phyloP scores from a whole-genome alignment of 2,888 invertebrate species.

The Megamerina dolium region DNA sequence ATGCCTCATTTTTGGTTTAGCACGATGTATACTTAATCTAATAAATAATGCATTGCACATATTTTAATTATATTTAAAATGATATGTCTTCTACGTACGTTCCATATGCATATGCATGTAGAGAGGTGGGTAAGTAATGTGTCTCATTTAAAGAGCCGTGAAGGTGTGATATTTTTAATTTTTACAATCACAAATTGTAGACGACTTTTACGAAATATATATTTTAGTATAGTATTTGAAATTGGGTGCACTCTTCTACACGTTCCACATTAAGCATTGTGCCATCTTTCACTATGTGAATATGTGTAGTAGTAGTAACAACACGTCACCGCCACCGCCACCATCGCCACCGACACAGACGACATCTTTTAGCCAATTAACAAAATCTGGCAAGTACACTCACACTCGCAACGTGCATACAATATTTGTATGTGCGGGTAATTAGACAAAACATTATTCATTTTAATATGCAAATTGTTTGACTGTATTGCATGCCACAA shows the following conservation, averaged over 20 bases:
- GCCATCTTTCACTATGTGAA: too few species aligned
- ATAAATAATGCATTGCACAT: too few species aligned
- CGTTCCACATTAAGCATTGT: too few species aligned
- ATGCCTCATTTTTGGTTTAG: too few species aligned
- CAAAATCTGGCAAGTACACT: constrained; percentile 2
- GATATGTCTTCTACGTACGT: too few species aligned
- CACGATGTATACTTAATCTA: too few species aligned
- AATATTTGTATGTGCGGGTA: constrained; percentile 6
- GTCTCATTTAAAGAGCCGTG: not conserved
- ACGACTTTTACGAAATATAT: not conserved
- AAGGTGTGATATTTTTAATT: constrained; percentile 2
- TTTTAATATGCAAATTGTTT: constrained; percentile 23
- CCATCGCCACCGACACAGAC: not conserved
- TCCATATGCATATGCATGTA: too few species aligned
- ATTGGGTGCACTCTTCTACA: too few species aligned
- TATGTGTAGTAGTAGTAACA: not conserved
- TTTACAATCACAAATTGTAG: not conserved
- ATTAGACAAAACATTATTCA: constrained; percentile 26
- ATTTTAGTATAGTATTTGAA: too few species aligned
- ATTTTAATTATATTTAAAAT: too few species aligned
- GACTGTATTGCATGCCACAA: too few species aligned
- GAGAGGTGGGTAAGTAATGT: too few species aligned
- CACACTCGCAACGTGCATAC: not conserved
- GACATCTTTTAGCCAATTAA: constrained; percentile 4
- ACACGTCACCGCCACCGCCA: not conserved